Evolutionary conservation across 2,797 vertebrate species (phyloP).

Genomic region (Scyliorhinus canicula): DNA sequence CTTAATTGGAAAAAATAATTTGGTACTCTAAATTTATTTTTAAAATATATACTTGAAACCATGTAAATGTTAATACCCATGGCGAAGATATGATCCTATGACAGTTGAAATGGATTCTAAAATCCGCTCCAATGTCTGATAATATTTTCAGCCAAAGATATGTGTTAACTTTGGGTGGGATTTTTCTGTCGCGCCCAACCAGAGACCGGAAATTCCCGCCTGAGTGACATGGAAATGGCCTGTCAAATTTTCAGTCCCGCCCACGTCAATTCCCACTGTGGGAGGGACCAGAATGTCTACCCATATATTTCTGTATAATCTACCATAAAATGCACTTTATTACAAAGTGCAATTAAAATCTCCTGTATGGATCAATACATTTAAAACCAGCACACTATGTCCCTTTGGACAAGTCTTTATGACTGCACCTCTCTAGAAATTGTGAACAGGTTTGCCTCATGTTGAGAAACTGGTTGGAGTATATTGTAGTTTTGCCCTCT

Average conservation of each 20-base stretch:
- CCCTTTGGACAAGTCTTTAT: not conserved
- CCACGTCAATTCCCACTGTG: no score
- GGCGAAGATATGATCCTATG: not conserved
- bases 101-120: not conserved
- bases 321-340: not conserved
- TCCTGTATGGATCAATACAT: not conserved
- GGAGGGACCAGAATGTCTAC: no score
- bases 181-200: no score
- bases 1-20: no score
- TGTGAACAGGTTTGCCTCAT: not conserved
- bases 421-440: not conserved
- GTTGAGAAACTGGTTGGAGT: no score
- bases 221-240: no score
- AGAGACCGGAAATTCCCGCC: no score
- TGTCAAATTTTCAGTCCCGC: no score
- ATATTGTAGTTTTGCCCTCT: no score
- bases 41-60: not conserved
- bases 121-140: not conserved
- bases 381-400: not conserved
- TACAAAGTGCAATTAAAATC: not conserved
- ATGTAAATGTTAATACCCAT: not conserved
- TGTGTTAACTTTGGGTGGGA: not conserved
- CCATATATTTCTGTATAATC: not conserved
- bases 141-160: not conserved
- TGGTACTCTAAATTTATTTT: no score